Evolutionary conservation across 2,888 invertebrate species (phyloP).

Genomic region (Spodoptera littoralis): DNA sequence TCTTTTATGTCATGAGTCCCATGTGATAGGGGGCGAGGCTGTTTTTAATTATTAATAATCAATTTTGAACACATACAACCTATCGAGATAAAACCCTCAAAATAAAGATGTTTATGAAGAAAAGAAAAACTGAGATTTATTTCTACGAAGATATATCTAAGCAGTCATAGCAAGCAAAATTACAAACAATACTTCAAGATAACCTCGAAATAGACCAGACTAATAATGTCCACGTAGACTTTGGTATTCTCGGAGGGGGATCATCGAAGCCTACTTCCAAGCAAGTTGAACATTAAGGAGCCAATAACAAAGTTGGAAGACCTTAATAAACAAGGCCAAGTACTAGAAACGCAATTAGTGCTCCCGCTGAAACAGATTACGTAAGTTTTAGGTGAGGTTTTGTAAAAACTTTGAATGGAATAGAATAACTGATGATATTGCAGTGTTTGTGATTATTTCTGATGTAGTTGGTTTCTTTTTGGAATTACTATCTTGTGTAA

Average conservation of each 20-base stretch:
- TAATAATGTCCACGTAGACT: slow-evolving; percentile 17
- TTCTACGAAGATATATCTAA: too few species aligned
- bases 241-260: slow-evolving; percentile 23
- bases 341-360: slow-evolving; percentile 56
- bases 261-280: slow-evolving; percentile 34
- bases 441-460: neutral
- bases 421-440: slow-evolving; percentile 29
- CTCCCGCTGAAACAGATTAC: slow-evolving; percentile 50
- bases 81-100: too few species aligned
- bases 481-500: too few species aligned
- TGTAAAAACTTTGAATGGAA: slow-evolving; percentile 42
- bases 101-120: too few species aligned
- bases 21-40: too few species aligned
- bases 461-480: neutral
- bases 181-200: neutral
- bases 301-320: slow-evolving; percentile 57
- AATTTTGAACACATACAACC: too few species aligned
- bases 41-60: too few species aligned
- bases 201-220: slow-evolving; percentile 1
- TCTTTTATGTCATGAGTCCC: too few species aligned
- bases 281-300: slow-evolving; percentile 52
- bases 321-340: slow-evolving; percentile 53
- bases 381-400: slow-evolving; percentile 38
- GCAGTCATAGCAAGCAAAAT: too few species aligned
- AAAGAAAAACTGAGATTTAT: too few species aligned